A percentile compares a stretch with the other conserved stretches of the same genome.
phyloP scores from a whole-genome alignment of 2,888 invertebrate species.

The Hydroisotoma schaefferi region DNA sequence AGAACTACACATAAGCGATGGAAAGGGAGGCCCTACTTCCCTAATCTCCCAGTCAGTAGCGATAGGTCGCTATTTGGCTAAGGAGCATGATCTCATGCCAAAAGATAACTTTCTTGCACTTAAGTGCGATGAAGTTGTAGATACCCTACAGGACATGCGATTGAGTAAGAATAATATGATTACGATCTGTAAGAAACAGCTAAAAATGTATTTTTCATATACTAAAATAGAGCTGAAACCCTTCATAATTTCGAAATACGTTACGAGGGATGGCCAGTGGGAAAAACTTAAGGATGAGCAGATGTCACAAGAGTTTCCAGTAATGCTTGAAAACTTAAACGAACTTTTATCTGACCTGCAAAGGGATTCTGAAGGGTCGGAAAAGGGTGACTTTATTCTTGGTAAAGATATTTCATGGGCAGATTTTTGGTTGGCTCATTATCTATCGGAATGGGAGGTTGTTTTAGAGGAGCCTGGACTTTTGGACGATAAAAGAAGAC shows the following conservation, averaged over 20 bases:
- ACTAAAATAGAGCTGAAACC: neutral
- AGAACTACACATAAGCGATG: constrained; percentile 43
- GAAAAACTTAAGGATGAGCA: neutral
- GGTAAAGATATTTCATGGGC: constrained; percentile 15
- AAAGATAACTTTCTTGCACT: constrained; percentile 32
- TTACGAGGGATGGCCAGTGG: constrained; percentile 9
- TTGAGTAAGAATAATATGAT: neutral
- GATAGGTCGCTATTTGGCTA: constrained; percentile 47
- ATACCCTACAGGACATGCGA: constrained; percentile 19
- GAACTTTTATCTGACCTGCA: neutral
- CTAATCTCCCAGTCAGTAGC: constrained; percentile 41
- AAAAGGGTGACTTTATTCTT: constrained; percentile 9
- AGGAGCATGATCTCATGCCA: constrained; percentile 33
- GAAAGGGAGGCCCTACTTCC: too few relatives aligned
- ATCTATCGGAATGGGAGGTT: neutral
- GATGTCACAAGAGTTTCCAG: neutral
- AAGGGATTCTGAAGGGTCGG: neutral
- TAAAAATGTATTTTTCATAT: too few relatives aligned
- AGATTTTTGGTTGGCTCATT: constrained; percentile 17
- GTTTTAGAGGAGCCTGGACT: constrained; percentile 8
- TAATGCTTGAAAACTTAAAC: constrained; percentile 12
- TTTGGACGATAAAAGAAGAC: constrained; percentile 56
- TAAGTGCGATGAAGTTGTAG: constrained; percentile 26
- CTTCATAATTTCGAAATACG: constrained; percentile 15
- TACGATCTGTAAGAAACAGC: neutral